Evolutionary conservation across 2,888 invertebrate species (phyloP).

Genomic region (Diaperis boleti): DNA sequence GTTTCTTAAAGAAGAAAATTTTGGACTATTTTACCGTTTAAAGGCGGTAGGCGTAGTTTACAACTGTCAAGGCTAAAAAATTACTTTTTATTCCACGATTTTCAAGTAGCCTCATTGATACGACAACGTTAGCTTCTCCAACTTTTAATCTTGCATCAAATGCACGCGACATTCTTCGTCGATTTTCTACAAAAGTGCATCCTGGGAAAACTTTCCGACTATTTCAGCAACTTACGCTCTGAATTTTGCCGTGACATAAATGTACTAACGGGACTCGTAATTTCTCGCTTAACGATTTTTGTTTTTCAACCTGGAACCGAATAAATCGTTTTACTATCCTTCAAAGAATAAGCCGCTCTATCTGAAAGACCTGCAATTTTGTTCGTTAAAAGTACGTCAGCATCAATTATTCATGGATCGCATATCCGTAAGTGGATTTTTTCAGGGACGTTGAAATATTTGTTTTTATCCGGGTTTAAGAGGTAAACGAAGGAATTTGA

Average conservation of each 20-base stretch:
- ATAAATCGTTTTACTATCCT: constrained; percentile 3
- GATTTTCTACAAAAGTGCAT: constrained; percentile 19
- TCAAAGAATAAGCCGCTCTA: constrained; percentile 4
- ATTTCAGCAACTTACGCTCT: constrained; percentile 9
- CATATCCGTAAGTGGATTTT: constrained; percentile 20
- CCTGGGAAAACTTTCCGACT: constrained; percentile 5
- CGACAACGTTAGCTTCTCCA: neutral
- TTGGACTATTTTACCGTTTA: no score
- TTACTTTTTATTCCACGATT: no score
- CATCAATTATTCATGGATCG: constrained; percentile 22
- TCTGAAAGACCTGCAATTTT: constrained; percentile 15
- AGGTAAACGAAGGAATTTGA: neutral
- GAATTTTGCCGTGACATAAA: neutral
- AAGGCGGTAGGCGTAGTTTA: no score
- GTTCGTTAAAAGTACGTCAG: neutral
- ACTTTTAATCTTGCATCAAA: neutral
- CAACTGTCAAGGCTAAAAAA: no score
- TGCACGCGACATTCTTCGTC: constrained; percentile 18
- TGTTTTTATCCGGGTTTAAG: constrained; percentile 16
- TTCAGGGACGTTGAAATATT: constrained; percentile 13
- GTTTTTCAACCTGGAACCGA: neutral
- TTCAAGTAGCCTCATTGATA: neutral
- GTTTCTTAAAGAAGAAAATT: no score
- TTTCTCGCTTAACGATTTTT: constrained; percentile 1
- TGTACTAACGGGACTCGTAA: constrained; percentile 2